Evolutionary conservation across 2,113 vertebrate species (phyloP), one percentile per base, ranked within the genome.

Genomic region (Prolemur simus): DNA sequence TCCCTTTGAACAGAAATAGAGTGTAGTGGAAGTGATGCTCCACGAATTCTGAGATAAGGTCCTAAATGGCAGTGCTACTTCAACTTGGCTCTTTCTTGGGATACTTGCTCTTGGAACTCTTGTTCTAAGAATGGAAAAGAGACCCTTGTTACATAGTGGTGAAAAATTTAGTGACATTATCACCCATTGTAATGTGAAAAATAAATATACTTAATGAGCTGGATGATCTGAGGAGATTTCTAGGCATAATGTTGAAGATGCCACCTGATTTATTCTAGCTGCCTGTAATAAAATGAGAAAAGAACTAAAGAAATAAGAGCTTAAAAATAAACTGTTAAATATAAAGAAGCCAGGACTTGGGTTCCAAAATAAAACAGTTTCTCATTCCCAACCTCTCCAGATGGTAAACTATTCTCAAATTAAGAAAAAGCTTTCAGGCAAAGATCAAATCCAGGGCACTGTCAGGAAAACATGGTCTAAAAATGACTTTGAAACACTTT

Each of bases 371-470:
- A 91, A 96, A 95, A 96, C 63, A 80, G 66, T 92, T 95, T 89
- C 76, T 96, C 58, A 87, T 95, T 96, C 54, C 49, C 85, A 94
- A 64, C 58, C 52, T 91, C 92, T 95, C 92, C 96, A 98, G 95
- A 97, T 97, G 84, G 90, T 87, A 92, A 96, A 90, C 87, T 95
- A 66, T 89, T 92, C 84, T 97, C 84, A 97, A 97, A 96, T 95
- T 89, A 97, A 74, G 87, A 97, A 97, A 91, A 73, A 95, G 86
- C 69, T 94, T 96, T 97, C 78, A 93, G 87, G 66, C 81, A 92
- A 97, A 97, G 87, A 97, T 95, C 90, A 96, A 81, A 90, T 96
- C 18, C 87, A 96, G 89, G 94, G 73, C 89, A 96, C 54, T 94
- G 66, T 90, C 77, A 82, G 60, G 47, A 96, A 97, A 97, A 96